Evolutionary conservation across 2,888 invertebrate genomes (phyloP).

Genomic region (Eumerus sabulonum): DNA sequence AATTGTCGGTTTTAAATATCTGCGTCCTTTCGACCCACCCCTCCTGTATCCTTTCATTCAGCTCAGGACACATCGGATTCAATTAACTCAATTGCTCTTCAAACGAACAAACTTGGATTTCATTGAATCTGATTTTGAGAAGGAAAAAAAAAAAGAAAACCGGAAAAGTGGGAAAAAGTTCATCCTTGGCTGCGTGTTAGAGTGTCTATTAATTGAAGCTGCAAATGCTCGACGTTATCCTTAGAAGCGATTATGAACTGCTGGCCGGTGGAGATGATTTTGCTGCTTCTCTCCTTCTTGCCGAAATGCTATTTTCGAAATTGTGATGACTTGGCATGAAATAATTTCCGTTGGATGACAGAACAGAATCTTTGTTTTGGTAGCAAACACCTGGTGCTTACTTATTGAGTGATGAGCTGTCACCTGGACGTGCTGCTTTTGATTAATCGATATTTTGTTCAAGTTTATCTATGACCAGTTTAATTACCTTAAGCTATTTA

Average conservation of each 20-base stretch:
- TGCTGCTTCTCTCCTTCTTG: conserved; percentile 10
- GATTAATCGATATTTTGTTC: neutral
- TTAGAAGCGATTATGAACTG: conserved; percentile 6
- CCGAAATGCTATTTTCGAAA: conserved; percentile 28
- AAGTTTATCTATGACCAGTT: too few species aligned
- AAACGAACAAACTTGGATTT: conserved; percentile 56
- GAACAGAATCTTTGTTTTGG: conserved; percentile 10
- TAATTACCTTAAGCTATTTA: too few species aligned
- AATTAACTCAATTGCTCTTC: conserved; percentile 56
- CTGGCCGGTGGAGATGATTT: conserved; percentile 17
- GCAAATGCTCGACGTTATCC: too few species aligned
- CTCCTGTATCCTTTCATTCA: neutral
- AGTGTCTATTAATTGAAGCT: too few species aligned
- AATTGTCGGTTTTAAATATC: too few species aligned
- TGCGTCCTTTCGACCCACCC: too few species aligned
- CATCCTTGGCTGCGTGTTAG: too few species aligned
- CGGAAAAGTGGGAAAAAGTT: too few species aligned
- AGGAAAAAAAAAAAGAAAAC: too few species aligned
- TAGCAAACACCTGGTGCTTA: conserved; percentile 11
- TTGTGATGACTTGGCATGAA: conserved; percentile 40
- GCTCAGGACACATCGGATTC: conserved; percentile 37
- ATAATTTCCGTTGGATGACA: conserved; percentile 6
- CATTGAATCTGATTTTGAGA: conserved; percentile 50
- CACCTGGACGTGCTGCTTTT: neutral
- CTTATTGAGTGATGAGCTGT: neutral